A percentile compares a stretch with the other conserved stretches of the same genome.
Evolutionary conservation across 2,113 vertebrate genomes (phyloP).

Genomic region (Petaurus breviceps): DNA sequence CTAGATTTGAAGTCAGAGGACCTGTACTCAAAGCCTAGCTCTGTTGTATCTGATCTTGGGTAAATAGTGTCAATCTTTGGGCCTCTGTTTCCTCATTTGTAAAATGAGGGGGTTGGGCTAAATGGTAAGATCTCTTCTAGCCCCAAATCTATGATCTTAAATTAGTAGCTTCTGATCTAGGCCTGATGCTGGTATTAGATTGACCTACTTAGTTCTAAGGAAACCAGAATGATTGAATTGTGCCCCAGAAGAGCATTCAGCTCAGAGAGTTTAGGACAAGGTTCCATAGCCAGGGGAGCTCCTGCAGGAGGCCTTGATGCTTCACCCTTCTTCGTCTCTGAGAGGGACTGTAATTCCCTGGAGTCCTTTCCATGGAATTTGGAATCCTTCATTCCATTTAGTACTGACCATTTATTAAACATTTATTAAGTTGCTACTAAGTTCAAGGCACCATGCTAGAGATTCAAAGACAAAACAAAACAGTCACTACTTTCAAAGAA

Average conservation of each 20-base stretch:
- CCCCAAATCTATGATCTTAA: slow-evolving; percentile 17
- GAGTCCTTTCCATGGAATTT: background rate
- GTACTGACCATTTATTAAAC: background rate
- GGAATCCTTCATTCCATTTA: background rate
- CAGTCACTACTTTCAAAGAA: background rate
- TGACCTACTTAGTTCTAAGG: background rate
- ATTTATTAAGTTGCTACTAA: background rate
- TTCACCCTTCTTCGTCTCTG: background rate
- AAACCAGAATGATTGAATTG: background rate
- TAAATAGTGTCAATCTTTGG: background rate
- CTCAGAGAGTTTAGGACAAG: background rate
- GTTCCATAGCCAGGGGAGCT: background rate
- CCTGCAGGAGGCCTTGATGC: background rate
- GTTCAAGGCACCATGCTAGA: background rate
- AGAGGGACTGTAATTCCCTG: background rate
- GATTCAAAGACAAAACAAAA: background rate
- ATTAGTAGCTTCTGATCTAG: background rate
- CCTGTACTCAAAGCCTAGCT: background rate
- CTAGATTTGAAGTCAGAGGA: background rate
- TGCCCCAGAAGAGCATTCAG: background rate
- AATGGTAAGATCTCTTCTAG: slow-evolving; percentile 8
- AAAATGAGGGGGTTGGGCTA: background rate
- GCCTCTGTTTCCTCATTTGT: background rate
- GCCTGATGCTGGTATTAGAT: background rate
- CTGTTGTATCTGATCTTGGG: background rate